phyloP scores from a whole-genome alignment of 1,140 invertebrate species.

The Spodoptera litura region DNA sequence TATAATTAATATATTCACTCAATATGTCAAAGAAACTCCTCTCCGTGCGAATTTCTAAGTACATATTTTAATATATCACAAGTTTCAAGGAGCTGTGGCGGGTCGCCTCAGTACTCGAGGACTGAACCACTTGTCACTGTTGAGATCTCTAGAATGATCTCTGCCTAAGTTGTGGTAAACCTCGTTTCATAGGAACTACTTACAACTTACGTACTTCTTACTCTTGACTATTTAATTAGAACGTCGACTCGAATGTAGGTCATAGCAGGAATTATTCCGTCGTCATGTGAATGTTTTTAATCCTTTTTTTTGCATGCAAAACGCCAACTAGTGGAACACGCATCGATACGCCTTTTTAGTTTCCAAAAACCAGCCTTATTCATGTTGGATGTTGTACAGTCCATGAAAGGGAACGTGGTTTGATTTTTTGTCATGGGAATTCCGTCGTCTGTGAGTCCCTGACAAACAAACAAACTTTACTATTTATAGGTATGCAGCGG shows the following conservation, averaged over 20 bases:
- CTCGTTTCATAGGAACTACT: constrained; percentile 19
- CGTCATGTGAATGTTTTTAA: too few species aligned
- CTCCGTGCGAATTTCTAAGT: not conserved
- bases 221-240: too few species aligned
- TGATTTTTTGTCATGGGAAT: too few species aligned
- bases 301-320: too few species aligned
- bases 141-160: constrained; percentile 10
- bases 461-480: constrained; percentile 5
- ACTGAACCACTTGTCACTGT: constrained; percentile 7
- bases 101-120: not conserved
- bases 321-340: too few species aligned
- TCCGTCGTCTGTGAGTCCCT: not conserved
- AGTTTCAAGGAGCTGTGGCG: constrained; percentile 2
- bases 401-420: too few species aligned
- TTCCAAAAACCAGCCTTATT: too few species aligned
- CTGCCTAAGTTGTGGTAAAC: constrained; percentile 1
- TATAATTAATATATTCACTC: constrained; percentile 19
- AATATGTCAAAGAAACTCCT: constrained; percentile 3
- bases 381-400: too few species aligned
- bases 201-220: not conserved
- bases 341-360: too few species aligned
- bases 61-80: constrained; percentile 6
- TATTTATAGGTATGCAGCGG: constrained; percentile 26
- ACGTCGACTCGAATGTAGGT: too few species aligned
- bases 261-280: too few species aligned